Conservation (phyloP, 2,113 vertebrate genomes). For the Microtus pennsylvanicus region DNA sequence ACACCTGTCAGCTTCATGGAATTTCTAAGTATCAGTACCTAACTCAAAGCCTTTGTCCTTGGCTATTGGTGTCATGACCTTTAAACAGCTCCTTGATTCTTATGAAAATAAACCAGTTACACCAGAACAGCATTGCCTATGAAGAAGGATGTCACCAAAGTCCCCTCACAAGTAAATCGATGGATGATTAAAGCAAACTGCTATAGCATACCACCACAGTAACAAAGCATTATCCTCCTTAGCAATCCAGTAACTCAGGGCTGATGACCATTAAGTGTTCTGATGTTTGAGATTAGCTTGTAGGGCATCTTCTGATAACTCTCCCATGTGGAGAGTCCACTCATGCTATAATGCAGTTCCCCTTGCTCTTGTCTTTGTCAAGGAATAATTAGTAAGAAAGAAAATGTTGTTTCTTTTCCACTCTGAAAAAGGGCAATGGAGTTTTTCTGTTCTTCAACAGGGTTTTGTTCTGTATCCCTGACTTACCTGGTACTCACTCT, state of each 20-base stretch:
- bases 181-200: neutral
- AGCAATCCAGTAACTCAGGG: neutral
- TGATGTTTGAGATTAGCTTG: neutral
- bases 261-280: neutral
- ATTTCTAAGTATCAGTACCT: neutral
- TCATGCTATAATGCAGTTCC: too few relatives aligned
- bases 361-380: neutral
- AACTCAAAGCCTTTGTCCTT: neutral
- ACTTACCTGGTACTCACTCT: neutral
- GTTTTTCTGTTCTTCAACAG: neutral
- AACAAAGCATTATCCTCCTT: conserved; percentile 12
- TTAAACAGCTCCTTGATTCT: neutral
- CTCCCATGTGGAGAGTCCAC: neutral
- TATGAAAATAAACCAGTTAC: neutral
- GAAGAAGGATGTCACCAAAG: neutral
- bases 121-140: neutral
- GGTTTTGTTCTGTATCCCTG: neutral
- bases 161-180: conserved; percentile 3
- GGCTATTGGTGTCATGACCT: neutral
- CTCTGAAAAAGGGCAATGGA: neutral
- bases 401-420: neutral
- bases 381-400: neutral
- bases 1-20: neutral
- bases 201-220: neutral
- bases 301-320: neutral